Base-by-base conservation (phyloP, 2,888 invertebrate genomes). In the Watsonalla binaria region DNA sequence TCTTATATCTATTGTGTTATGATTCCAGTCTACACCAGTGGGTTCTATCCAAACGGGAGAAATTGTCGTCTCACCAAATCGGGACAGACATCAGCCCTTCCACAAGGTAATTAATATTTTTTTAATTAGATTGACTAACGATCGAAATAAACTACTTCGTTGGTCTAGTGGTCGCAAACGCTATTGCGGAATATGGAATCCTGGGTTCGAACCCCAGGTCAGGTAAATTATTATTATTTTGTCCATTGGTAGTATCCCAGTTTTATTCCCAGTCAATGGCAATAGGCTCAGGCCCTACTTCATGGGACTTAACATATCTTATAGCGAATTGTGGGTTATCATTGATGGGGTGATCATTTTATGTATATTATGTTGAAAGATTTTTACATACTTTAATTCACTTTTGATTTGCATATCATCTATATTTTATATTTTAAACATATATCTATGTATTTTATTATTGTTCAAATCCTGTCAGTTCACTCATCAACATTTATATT, bases 31-130 rank as follows among this genome's bases (percentile, higher is more conserved):
- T 66, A 97, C 97, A 63, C 97, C 97, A 59, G 96, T 97, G 79
- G 97, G 97, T 78, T 97, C 97, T 51, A 92, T 97, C 78, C 97
- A 96, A 91, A 97, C 97, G 68, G 96, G 95, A 83, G 97, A 98
- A 92, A 94, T 96, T 68, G 95, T 97, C 67, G 95, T 96, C 71
- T 97, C 97, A 72, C 97, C 97, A 66, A 96, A 96, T 88, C 94
- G 97, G 78, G 97, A 97, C 84, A 93, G 96, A 85, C 95, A 96
- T 90, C 94, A 94, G 74, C 92, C 95, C 70, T 93, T 94, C 84
- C 94, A 94, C 84, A 96, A 96, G 95, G 96, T 96, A 78, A 64
- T 9, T 51, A 49, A 11, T 51, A 50, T 50, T 47, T 49, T n/a
- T 37, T n/a, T 51, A 39, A 46, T 0, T 47, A 39, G 7, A 39